phyloP scores from a whole-genome alignment of 2,797 vertebrate species.

The Gobio occitaniae region DNA sequence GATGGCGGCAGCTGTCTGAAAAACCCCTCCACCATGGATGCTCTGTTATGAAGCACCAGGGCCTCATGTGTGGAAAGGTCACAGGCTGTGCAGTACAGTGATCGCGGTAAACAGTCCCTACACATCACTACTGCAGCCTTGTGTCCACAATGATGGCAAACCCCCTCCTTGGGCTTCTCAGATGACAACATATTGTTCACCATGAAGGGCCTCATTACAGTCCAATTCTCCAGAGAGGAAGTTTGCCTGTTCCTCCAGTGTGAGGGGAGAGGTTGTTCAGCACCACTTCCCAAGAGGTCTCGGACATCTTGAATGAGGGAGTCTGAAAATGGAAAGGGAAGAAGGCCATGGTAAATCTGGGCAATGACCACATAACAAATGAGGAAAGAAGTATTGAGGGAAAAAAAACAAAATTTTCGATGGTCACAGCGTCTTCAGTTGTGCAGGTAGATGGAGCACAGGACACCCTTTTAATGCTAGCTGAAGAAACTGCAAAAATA shows the following conservation, averaged over 20 bases:
- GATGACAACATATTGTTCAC: too few species aligned
- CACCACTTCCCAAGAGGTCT: neutral
- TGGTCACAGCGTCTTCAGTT: neutral
- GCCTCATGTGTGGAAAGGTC: too few species aligned
- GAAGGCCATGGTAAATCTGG: slow-evolving; percentile 1
- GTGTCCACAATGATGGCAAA: too few species aligned
- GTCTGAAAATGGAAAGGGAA: slow-evolving; percentile 1
- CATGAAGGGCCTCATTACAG: neutral
- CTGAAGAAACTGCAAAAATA: slow-evolving; percentile 15
- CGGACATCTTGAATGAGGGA: slow-evolving; percentile 8
- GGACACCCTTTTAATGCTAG: neutral
- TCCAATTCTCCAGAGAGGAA: neutral
- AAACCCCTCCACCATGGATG: too few species aligned
- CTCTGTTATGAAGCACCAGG: too few species aligned
- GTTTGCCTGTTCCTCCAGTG: slow-evolving; percentile 6
- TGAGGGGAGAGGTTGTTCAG: neutral
- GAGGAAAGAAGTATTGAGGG: neutral
- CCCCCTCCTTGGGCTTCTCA: too few species aligned
- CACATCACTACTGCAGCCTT: too few species aligned
- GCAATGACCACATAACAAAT: neutral
- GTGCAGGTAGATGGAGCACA: neutral
- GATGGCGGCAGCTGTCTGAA: too few species aligned
- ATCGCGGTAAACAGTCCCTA: too few species aligned
- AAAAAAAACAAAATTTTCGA: neutral
- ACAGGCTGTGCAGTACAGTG: too few species aligned